Base-by-base conservation (phyloP, 2,797 vertebrate genomes). In the Oryzias dopingdopingensis region DNA sequence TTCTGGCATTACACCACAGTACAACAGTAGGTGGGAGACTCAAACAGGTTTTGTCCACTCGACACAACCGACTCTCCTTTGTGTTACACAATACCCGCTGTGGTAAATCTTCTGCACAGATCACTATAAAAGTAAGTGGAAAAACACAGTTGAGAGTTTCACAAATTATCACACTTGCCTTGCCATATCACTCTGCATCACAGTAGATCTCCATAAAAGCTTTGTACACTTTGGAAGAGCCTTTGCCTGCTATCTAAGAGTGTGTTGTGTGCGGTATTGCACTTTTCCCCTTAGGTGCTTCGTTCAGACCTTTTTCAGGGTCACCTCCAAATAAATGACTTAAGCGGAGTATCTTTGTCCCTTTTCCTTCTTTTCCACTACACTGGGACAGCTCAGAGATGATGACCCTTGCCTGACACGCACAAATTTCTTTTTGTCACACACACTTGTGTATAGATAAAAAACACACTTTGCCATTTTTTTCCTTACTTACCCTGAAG, bases 241-340 rank as follows among this genome's bases (percentile, higher is more conserved):
- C 5, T 24, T 24, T 54, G 18, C 24, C 15, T 57, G 43, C 63
- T 73, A 62, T 46, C 43, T 57, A 43, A 37, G 46, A 62, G 68
- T 67, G 58, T 49, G 29, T 49, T 64, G 22, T 18, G 29, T 58
- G 55, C 62, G 49, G 55, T 61, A 72, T 67, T 65, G 22, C 42
- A 13, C 15, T 16, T 48, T 44, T 69, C 53, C 58, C 70, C 57
- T 65, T 68, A 66, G 69, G 43, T 69, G 51, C 42, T 53, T 75
- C 45, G 17, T 60, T 14, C 32, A 62, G 62, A 69, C 67, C 56
- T 68, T 67, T 62, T 75, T 80, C 69, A 79, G 72, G 80, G 79
- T 86, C 77, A 81, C 72, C 66, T 80, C 71, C 64, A 76, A 63
- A 79, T 81, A 80, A 79, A 75, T 72, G 63, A 84, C 67, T 69